phyloP scores from a whole-genome alignment of 2,113 vertebrate species.

The Pedetes capensis region DNA sequence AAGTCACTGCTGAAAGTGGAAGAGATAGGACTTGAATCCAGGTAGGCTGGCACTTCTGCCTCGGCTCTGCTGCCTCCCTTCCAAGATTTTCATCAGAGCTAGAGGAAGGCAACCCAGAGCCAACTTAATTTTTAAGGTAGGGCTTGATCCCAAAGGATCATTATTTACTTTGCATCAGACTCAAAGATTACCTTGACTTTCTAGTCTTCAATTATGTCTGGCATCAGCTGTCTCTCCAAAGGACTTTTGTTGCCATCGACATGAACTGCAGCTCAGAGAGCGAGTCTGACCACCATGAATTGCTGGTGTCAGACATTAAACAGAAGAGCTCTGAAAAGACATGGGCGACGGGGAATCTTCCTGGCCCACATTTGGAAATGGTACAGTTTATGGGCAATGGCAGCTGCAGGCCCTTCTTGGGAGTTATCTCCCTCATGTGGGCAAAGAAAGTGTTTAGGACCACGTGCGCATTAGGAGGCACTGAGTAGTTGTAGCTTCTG shows the following conservation, averaged over 20 bases:
- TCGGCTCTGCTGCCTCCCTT: neutral
- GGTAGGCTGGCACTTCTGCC: neutral
- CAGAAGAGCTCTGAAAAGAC: neutral
- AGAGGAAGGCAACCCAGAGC: neutral
- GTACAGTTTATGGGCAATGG: neutral
- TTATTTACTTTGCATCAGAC: neutral
- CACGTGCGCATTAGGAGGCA: too few relatives aligned
- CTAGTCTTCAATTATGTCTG: neutral
- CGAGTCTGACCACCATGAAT: neutral
- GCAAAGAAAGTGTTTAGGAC: neutral
- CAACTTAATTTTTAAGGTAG: neutral
- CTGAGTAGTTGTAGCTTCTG: neutral
- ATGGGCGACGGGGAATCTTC: accelerated
- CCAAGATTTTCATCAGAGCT: neutral
- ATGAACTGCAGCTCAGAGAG: neutral
- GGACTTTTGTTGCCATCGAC: neutral
- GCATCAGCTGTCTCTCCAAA: neutral
- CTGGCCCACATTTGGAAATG: neutral
- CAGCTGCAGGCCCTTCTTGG: neutral
- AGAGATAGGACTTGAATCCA: neutral
- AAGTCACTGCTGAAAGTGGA: neutral
- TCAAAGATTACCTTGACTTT: neutral
- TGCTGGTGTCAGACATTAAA: neutral
- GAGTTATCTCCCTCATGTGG: neutral
- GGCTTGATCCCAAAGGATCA: neutral